Conservation (phyloP, 2,888 invertebrate species). For the Eristalis pertinax region DNA sequence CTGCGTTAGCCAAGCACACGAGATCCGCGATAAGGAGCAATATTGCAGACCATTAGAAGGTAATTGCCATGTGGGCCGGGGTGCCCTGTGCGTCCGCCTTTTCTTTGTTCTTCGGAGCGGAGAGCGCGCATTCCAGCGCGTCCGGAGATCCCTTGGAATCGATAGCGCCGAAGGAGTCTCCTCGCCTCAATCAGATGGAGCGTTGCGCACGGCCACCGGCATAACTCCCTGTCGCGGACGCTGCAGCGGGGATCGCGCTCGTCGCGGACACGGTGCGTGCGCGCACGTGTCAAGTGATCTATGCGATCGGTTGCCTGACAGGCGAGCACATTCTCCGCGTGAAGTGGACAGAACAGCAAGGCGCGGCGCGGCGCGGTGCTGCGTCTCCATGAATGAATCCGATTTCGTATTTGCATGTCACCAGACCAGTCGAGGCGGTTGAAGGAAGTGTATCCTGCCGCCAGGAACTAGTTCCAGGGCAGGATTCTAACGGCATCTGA, state of each 20-base stretch:
- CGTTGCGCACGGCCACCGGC: neutral
- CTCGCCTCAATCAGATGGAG: slow-evolving; percentile 7
- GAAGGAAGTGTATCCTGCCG: neutral
- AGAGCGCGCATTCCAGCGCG: slow-evolving; percentile 20
- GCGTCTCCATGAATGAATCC: neutral
- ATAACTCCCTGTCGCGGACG: too few species aligned
- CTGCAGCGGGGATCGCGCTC: neutral
- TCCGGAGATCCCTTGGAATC: slow-evolving; percentile 49
- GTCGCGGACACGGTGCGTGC: slow-evolving; percentile 26
- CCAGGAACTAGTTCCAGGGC: slow-evolving; percentile 36
- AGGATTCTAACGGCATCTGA: slow-evolving; percentile 63
- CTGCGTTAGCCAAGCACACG: slow-evolving; percentile 46
- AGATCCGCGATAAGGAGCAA: slow-evolving; percentile 69
- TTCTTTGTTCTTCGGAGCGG: slow-evolving; percentile 8
- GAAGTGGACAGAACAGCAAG: neutral
- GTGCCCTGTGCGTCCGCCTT: slow-evolving; percentile 23
- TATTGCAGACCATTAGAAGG: slow-evolving; percentile 70
- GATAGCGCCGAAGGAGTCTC: slow-evolving; percentile 39
- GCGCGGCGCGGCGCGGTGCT: neutral
- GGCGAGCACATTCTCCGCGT: neutral
- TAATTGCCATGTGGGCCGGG: slow-evolving; percentile 64
- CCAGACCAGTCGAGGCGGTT: neutral
- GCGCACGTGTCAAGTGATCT: slow-evolving; percentile 3
- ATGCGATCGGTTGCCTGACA: neutral
- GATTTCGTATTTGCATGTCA: neutral